A percentile compares a stretch with the other conserved stretches of the same genome.
Conservation (phyloP, 2,797 vertebrate genomes). For the Rhynchotus rufescens region DNA sequence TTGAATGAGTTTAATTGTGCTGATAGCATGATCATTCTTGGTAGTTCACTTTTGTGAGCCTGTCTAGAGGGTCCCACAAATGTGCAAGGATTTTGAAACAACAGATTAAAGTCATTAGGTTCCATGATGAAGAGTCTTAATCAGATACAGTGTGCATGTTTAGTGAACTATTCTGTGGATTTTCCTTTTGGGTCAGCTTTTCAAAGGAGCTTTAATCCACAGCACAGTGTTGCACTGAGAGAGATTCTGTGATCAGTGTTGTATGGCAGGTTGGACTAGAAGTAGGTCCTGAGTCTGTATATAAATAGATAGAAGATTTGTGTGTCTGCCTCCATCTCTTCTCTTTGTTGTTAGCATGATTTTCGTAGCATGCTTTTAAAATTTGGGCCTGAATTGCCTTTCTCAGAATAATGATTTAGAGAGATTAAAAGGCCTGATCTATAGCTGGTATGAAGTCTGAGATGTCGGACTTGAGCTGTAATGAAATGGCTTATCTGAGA, state of each 20-base stretch:
- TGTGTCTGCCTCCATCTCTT: rapidly evolving
- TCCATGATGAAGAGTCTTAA: background rate
- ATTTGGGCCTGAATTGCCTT: background rate
- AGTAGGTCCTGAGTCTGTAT: background rate
- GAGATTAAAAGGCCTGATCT: background rate
- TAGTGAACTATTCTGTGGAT: background rate
- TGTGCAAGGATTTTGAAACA: background rate
- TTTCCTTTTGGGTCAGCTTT: background rate
- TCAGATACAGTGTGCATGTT: background rate
- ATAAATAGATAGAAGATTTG: background rate
- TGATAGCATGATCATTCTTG: rapidly evolving
- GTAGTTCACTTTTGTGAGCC: background rate
- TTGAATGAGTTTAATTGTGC: background rate
- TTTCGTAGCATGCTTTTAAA: background rate
- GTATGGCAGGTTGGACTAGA: background rate
- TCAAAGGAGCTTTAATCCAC: background rate
- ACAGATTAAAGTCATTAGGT: background rate
- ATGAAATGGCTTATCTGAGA: background rate
- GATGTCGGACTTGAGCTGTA: background rate
- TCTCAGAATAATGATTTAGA: background rate
- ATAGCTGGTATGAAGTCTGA: background rate
- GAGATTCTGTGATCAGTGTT: background rate
- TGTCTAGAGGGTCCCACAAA: background rate
- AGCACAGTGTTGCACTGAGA: background rate
- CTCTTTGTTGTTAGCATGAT: background rate